Evolutionary conservation across 2,113 vertebrate species (phyloP).

Genomic region (Indicator indicator): DNA sequence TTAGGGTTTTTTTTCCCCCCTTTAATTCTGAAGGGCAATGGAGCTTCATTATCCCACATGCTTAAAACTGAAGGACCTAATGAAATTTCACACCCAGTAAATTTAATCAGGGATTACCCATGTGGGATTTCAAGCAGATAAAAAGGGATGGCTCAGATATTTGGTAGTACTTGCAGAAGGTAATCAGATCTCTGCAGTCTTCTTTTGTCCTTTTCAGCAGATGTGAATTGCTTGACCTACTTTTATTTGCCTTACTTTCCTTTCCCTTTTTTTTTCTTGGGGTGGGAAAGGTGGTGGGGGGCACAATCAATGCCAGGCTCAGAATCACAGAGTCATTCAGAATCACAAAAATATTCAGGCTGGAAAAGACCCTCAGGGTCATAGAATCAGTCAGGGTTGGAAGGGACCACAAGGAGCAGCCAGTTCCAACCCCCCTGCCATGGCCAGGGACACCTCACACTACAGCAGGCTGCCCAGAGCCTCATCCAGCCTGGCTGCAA

Average conservation of each 20-base stretch:
- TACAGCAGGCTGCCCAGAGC: too few species aligned
- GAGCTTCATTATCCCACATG: conserved; percentile 71
- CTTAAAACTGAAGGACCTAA: conserved; percentile 61
- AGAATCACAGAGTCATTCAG: too few species aligned
- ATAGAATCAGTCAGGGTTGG: too few species aligned
- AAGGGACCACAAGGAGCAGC: too few species aligned
- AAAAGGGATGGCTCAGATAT: conserved; percentile 40
- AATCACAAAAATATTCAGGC: too few species aligned
- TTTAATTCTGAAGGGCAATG: conserved; percentile 32
- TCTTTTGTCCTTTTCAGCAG: conserved; percentile 32
- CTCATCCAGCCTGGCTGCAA: too few species aligned
- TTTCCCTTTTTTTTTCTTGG: fast-evolving
- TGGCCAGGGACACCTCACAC: too few species aligned
- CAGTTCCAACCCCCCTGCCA: too few species aligned
- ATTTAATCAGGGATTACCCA: conserved; percentile 61
- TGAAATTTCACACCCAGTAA: conserved; percentile 68
- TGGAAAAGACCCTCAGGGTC: too few species aligned
- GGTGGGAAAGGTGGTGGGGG: too few species aligned
- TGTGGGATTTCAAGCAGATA: conserved; percentile 59
- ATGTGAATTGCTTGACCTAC: conserved; percentile 42
- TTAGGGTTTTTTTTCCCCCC: background rate
- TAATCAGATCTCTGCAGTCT: conserved; percentile 11
- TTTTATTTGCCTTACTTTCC: background rate
- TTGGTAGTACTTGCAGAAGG: conserved; percentile 47
- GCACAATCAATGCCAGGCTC: too few species aligned